These are phyloP conservation scores for Drosophila malerkotliana DNA, from an alignment of 1,140 invertebrate genomes.

Conservation along the genomic window DNA sequence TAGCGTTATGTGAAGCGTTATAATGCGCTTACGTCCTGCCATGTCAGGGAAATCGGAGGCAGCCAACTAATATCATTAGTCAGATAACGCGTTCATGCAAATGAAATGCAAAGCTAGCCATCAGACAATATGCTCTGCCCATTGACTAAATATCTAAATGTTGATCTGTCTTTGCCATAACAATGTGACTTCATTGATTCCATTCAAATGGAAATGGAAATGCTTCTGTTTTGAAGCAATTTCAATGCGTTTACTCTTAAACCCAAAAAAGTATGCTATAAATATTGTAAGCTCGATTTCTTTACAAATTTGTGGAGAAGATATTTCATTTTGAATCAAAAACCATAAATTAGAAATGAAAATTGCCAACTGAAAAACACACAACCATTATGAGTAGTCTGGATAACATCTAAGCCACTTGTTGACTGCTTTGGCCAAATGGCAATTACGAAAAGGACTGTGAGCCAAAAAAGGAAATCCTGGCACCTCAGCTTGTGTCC, in stretches of 20 bases:
- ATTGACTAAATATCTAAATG: slow-evolving; percentile 12
- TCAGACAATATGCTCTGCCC: slow-evolving; percentile 11
- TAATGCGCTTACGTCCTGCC: slow-evolving; percentile 68
- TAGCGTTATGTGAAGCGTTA: slow-evolving; percentile 65
- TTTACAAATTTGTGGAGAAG: too few species aligned
- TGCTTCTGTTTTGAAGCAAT: not conserved
- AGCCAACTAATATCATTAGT: slow-evolving; percentile 73
- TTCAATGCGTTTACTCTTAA: not conserved
- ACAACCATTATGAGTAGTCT: slow-evolving; percentile 13
- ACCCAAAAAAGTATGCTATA: not conserved
- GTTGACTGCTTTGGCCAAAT: slow-evolving; percentile 44
- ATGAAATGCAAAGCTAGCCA: slow-evolving; percentile 42
- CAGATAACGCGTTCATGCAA: slow-evolving; percentile 61
- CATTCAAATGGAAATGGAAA: not conserved
- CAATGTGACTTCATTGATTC: slow-evolving; percentile 1
- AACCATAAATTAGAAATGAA: slow-evolving; percentile 18
- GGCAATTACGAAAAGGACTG: slow-evolving; percentile 8
- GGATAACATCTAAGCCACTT: slow-evolving; percentile 52
- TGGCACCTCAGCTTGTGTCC: not conserved
- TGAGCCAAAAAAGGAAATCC: slow-evolving; percentile 26
- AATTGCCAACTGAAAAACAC: not conserved
- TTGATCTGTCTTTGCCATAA: slow-evolving; percentile 7
- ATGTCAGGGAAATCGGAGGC: slow-evolving; percentile 40
- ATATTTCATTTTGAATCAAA: not conserved
- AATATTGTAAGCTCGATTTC: not conserved